Percentiles rank a stretch among this genome's conserved stretches.
phyloP scores from a whole-genome alignment of 2,888 invertebrate species.

The Heliconius aoede region DNA sequence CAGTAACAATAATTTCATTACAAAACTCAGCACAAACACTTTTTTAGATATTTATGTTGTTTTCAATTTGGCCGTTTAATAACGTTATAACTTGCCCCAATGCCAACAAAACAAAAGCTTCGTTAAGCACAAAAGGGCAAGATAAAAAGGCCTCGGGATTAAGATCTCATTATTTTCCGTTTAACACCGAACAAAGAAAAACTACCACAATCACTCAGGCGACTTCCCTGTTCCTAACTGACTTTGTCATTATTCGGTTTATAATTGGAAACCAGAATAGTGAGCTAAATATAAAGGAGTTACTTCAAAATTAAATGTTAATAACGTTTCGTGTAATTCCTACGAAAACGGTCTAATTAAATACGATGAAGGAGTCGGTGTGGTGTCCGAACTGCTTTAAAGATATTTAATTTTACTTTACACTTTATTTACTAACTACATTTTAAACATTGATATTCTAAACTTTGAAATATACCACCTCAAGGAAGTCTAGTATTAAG shows the following conservation, averaged over 20 bases:
- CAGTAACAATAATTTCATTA: not conserved
- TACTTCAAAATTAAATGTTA: constrained; percentile 20
- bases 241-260: constrained; percentile 39
- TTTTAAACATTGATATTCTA: no score
- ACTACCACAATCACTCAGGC: constrained; percentile 44
- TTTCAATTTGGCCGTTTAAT: constrained; percentile 15
- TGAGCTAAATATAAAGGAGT: constrained; percentile 31
- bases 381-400: not conserved
- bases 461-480: no score
- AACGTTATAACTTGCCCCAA: constrained; percentile 34
- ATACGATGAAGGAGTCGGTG: not conserved
- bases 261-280: constrained; percentile 32
- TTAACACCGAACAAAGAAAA: constrained; percentile 44
- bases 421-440: not conserved
- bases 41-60: not conserved
- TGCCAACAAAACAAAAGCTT: constrained; percentile 40
- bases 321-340: constrained; percentile 21
- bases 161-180: constrained; percentile 47
- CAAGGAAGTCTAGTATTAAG: not conserved
- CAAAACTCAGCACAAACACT: not conserved
- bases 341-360: constrained; percentile 25
- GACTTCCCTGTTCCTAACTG: constrained; percentile 31
- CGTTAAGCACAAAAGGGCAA: constrained; percentile 44
- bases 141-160: constrained; percentile 47
- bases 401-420: not conserved